These are phyloP conservation scores for Dasysyrphus albostriatus DNA, from an alignment of 2,888 invertebrate species.

Conservation along the genomic window DNA sequence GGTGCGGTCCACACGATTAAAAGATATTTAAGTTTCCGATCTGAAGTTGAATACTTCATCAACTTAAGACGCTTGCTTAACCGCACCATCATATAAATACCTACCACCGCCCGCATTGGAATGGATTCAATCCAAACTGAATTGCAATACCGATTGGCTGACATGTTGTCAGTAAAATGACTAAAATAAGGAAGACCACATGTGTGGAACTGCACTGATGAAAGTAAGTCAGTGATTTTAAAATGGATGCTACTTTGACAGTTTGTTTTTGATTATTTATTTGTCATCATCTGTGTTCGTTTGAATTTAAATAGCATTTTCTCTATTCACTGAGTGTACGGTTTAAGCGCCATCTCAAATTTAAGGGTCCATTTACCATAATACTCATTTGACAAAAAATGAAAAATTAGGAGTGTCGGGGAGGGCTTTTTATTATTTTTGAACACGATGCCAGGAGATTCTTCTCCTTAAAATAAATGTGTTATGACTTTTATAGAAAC, in stretches of 20 bases:
- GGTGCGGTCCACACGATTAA: neutral
- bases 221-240: slow-evolving; percentile 65
- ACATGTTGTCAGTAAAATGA: slow-evolving; percentile 59
- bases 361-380: neutral
- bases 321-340: neutral
- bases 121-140: slow-evolving; percentile 49
- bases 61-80: slow-evolving; percentile 2
- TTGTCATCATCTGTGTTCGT: neutral
- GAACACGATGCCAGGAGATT: no score
- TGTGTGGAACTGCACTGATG: slow-evolving; percentile 47
- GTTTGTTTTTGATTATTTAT: neutral
- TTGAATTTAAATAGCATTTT: neutral
- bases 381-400: neutral
- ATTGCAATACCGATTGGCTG: slow-evolving; percentile 47
- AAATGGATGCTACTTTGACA: slow-evolving; percentile 6
- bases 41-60: slow-evolving; percentile 38
- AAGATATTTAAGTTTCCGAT: slow-evolving; percentile 41
- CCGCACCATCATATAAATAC: neutral
- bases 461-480: no score
- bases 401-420: neutral
- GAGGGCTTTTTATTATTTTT: no score
- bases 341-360: neutral
- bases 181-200: slow-evolving; percentile 71
- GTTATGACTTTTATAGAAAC: no score
- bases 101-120: slow-evolving; percentile 38